Base-by-base conservation (phyloP, 2,888 invertebrate genomes). In the Dolichomitus sp. region DNA sequence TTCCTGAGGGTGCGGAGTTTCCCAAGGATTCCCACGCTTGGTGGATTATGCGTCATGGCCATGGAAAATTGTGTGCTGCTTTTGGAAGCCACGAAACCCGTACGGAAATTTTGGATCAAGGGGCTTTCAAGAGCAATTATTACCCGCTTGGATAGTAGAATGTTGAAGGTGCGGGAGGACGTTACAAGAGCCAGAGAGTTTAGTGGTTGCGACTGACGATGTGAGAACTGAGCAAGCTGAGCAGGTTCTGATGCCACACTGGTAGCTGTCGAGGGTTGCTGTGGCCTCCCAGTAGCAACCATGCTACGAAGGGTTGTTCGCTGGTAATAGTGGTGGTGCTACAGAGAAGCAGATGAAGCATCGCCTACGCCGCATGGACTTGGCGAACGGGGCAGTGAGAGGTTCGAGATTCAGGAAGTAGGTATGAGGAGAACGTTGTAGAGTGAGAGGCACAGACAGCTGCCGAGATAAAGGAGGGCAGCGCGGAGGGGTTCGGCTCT, bases 81-180 rank as follows among this genome's bases (percentile, higher is more conserved):
- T 61, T 61, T 61, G 37, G 37, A 40, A 61, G 37, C 17, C 45
- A 12, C 50, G 45, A 17, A n/a, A 33, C 72, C 54, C 23, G 23
- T 14, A 68, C 52, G n/a, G 87, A 87, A 90, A 89, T 88, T 88
- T 88, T 85, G 87, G 88, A 90, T 89, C 87, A 88, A 88, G 89
- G 89, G 84, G 89, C 85, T 87, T 87, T 87, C 86, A 86, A 85
- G 87, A 88, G 69, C 88, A 88, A 90, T 90, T 89, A 90, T 90
- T 89, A 88, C 87, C 86, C 88, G 87, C 79, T 85, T 80, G 87
- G 85, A 85, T 85, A 85, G 81, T 80, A 80, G 80, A 61, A 33
- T 4, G 61, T 48, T 12, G 61, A 48, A 14, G 48, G 40, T 30
- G 2, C 4, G n/a, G 14, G 40, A 11, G 4, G 19, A 37, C 6